Evolutionary conservation across 2,797 vertebrate species (phyloP).

Genomic region (Pipistrellus pygmaeus): DNA sequence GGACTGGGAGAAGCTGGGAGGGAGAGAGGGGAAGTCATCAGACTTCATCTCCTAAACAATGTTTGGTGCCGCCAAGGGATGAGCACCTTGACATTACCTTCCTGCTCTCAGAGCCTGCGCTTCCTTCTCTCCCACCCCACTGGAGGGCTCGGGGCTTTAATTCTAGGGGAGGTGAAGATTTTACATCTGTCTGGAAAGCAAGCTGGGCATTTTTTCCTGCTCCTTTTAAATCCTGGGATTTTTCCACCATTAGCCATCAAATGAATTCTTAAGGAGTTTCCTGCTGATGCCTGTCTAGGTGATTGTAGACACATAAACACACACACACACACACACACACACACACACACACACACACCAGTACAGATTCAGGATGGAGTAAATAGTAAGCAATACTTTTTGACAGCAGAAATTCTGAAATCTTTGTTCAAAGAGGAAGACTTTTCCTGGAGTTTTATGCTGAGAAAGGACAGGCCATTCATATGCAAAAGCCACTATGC

Average conservation of each 20-base stretch:
- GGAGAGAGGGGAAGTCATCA: conserved; percentile 7
- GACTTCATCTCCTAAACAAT: conserved; percentile 71
- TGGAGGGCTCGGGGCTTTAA: conserved; percentile 54
- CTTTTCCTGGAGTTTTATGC: neutral
- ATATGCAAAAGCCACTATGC: no score
- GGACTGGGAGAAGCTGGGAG: neutral
- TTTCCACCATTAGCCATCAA: conserved; percentile 80
- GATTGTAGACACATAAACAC: neutral
- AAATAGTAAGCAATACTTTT: conserved; percentile 20
- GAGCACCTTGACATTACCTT: conserved; percentile 60
- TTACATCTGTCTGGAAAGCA: conserved; percentile 74
- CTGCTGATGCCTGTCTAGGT: conserved; percentile 73
- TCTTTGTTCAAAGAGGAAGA: conserved; percentile 58
- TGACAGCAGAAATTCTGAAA: conserved; percentile 56
- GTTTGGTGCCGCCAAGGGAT: neutral
- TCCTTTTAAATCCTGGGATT: conserved; percentile 79
- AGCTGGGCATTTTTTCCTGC: neutral
- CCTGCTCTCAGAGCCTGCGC: conserved; percentile 28
- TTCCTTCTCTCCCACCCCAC: conserved; percentile 53
- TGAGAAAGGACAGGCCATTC: no score
- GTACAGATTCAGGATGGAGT: conserved; percentile 28
- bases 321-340: neutral
- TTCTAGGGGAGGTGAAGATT: conserved; percentile 69
- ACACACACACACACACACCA: neutral
- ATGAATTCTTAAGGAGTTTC: conserved; percentile 76